A percentile compares a stretch with the other conserved stretches of the same genome.
Evolutionary conservation across 2,113 vertebrate species (phyloP).

Genomic region (Limanda limanda): DNA sequence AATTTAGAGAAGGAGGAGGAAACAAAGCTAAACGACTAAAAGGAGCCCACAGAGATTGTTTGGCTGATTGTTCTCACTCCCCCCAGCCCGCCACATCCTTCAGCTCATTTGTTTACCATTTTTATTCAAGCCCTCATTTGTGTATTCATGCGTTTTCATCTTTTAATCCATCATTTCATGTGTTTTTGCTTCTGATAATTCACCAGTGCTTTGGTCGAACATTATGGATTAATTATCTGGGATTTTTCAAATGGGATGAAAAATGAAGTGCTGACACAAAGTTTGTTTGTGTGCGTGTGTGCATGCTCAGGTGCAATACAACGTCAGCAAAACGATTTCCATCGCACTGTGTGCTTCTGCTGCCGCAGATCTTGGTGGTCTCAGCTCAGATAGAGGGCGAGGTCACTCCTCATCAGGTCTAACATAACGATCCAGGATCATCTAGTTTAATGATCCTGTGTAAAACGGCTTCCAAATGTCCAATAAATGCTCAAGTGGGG

Average conservation of each 20-base stretch:
- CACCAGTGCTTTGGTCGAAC: slow-evolving; percentile 46
- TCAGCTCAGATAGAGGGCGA: background rate
- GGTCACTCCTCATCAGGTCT: slow-evolving; percentile 33
- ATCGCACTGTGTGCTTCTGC: background rate
- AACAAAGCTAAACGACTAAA: slow-evolving; percentile 58
- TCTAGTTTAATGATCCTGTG: slow-evolving; percentile 61
- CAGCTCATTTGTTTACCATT: slow-evolving; percentile 63
- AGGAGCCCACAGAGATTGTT: slow-evolving; percentile 61
- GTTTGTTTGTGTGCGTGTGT: background rate
- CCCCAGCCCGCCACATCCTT: slow-evolving; percentile 25
- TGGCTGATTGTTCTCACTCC: slow-evolving; percentile 57
- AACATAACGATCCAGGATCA: slow-evolving; percentile 37
- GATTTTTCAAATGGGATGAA: slow-evolving; percentile 59
- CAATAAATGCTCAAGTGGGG: slow-evolving; percentile 51
- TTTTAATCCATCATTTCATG: slow-evolving; percentile 71
- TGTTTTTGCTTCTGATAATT: slow-evolving; percentile 63
- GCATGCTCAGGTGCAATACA: slow-evolving; percentile 9
- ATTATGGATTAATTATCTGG: slow-evolving; percentile 66
- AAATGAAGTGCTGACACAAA: slow-evolving; percentile 32
- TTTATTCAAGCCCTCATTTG: slow-evolving; percentile 67
- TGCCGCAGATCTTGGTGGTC: background rate
- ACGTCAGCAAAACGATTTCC: background rate
- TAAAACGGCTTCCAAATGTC: slow-evolving; percentile 32
- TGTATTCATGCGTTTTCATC: slow-evolving; percentile 66
- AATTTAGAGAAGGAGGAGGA: slow-evolving; percentile 59